Percentiles rank a stretch among this genome's conserved stretches.
Evolutionary conservation across 2,113 vertebrate species (phyloP).

Genomic region (Emydura subglobosa): DNA sequence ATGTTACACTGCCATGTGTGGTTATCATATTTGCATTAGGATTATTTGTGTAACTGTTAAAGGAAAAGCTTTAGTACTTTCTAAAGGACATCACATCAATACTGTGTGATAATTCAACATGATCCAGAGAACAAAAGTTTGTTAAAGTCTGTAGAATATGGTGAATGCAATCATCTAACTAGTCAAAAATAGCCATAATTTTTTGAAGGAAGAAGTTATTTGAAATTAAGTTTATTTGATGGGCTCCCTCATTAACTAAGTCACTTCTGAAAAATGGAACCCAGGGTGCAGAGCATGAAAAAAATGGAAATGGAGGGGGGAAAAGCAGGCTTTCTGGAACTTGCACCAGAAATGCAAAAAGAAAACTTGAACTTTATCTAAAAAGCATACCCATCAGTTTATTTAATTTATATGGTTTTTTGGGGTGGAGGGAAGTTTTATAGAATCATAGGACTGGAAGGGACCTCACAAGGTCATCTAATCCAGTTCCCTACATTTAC

Average conservation of each 20-base stretch:
- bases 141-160: constrained; percentile 15
- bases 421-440: background rate
- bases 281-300: background rate
- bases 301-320: background rate
- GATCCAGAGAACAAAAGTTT: background rate
- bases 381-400: background rate
- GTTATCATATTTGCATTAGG: background rate
- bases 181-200: constrained; percentile 5
- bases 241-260: constrained; percentile 46
- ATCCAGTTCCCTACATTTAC: too few species aligned
- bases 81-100: constrained; percentile 26
- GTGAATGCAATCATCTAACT: constrained; percentile 11
- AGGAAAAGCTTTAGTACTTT: constrained; percentile 39
- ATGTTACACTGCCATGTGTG: background rate
- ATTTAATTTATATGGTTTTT: background rate
- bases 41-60: constrained; percentile 51
- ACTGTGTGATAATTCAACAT: constrained; percentile 3
- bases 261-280: background rate
- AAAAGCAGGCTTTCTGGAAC: background rate
- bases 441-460: too few species aligned
- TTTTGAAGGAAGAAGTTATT: constrained; percentile 29
- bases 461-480: too few species aligned
- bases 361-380: constrained; percentile 3
- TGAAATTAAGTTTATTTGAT: constrained; percentile 27
- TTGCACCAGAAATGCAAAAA: background rate